Evolutionary conservation across 2,888 invertebrate genomes (phyloP).

Genomic region (Agrenia bidenticulata): DNA sequence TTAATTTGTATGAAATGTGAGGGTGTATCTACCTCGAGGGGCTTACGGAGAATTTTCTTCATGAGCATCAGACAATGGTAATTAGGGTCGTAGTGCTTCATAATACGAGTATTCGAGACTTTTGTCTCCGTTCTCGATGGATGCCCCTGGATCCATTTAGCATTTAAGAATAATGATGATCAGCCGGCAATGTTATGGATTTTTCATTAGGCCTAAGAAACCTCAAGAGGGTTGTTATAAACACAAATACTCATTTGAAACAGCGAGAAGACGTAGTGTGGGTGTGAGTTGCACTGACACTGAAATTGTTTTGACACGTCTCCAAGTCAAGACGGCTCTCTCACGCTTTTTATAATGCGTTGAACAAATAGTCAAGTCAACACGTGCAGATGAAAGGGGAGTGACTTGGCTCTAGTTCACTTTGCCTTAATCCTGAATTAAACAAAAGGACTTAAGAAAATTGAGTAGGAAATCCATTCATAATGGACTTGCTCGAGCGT

Average conservation of each 20-base stretch:
- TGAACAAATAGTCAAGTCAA: conserved; percentile 18
- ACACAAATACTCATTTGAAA: neutral
- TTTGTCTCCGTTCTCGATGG: too few species aligned
- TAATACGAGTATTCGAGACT: too few species aligned
- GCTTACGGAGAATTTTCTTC: too few species aligned
- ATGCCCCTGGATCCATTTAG: too few species aligned
- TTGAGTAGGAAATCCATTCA: conserved; percentile 11
- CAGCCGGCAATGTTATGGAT: too few species aligned
- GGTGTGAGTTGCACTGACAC: conserved; percentile 24
- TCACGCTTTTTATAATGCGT: conserved; percentile 21
- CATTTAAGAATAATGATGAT: too few species aligned
- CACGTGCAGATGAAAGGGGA: conserved; percentile 14
- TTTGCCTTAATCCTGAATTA: conserved; percentile 13
- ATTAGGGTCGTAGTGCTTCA: too few species aligned
- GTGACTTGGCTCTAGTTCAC: conserved; percentile 12
- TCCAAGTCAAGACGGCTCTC: conserved; percentile 9
- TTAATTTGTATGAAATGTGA: too few species aligned
- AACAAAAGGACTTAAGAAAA: conserved; percentile 16
- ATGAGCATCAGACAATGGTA: too few species aligned
- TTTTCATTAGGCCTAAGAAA: too few species aligned
- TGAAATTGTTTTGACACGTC: conserved; percentile 40
- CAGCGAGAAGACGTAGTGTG: neutral
- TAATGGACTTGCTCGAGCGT: neutral
- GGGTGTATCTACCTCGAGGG: too few species aligned
- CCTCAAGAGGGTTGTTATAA: neutral